These are phyloP conservation scores for Actenoides hombroni DNA, from an alignment of 2,113 vertebrate species.

Conservation along the genomic window DNA sequence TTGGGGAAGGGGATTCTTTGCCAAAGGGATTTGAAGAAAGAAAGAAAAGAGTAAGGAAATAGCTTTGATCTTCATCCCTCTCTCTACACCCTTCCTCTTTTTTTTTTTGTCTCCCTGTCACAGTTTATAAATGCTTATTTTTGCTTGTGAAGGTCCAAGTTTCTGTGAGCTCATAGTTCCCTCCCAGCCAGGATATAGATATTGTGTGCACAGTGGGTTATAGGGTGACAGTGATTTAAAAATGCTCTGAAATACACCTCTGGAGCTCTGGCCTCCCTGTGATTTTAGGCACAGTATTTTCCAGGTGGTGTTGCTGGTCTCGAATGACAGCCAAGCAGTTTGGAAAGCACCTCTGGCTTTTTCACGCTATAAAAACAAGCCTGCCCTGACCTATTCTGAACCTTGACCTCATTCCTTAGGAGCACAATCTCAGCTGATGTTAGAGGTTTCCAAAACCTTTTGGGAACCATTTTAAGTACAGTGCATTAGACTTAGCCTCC, in stretches of 20 bases:
- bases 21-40: not conserved
- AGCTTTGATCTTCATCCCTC: not conserved
- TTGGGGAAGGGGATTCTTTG: not conserved
- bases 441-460: not conserved
- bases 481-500: not conserved
- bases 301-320: not conserved
- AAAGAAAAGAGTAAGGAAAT: not conserved
- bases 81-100: not conserved
- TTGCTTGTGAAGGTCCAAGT: not conserved
- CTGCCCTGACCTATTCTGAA: not conserved
- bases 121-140: not conserved
- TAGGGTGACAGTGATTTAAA: not conserved
- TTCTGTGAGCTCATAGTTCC: not conserved
- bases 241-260: not conserved
- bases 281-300: not conserved
- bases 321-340: not conserved
- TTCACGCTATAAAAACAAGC: not conserved
- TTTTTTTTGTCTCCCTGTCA: not conserved
- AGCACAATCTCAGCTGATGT: not conserved
- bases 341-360: not conserved
- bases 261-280: not conserved
- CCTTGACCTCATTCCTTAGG: not conserved
- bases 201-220: not conserved
- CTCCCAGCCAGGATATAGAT: not conserved
- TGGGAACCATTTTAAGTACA: not conserved